A percentile compares a stretch with the other conserved stretches of the same genome.
Evolutionary conservation across 2,113 vertebrate genomes (phyloP).

Genomic region (Cheirogaleus medius): DNA sequence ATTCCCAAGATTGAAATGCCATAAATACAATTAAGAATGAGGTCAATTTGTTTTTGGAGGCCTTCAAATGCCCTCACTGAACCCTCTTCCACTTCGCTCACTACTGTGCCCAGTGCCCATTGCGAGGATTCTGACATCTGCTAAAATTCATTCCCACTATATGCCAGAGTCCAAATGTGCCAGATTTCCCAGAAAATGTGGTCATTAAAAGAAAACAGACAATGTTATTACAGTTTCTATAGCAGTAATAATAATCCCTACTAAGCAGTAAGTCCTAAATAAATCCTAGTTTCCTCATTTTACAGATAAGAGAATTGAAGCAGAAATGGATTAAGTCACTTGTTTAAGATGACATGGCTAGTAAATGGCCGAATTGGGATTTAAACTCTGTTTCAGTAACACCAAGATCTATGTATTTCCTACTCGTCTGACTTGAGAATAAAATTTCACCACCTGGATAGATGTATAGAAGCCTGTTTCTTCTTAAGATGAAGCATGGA

Average conservation of each 20-base stretch:
- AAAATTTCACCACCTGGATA: not conserved
- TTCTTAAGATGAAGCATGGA: not conserved
- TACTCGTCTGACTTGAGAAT: not conserved
- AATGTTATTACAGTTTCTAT: not conserved
- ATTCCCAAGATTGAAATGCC: not conserved
- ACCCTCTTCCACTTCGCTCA: not conserved
- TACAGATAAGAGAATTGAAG: not conserved
- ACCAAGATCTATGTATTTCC: not conserved
- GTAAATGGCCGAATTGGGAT: not conserved
- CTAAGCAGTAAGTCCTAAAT: not conserved
- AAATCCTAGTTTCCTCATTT: slow-evolving; percentile 10
- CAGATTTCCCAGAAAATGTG: not conserved
- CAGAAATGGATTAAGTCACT: not conserved
- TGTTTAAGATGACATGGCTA: not conserved
- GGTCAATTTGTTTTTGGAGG: not conserved
- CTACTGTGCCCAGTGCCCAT: not conserved
- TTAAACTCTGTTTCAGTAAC: not conserved
- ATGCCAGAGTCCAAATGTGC: not conserved
- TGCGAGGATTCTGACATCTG: not conserved
- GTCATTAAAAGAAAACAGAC: not conserved
- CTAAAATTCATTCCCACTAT: not conserved
- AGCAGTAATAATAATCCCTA: not conserved
- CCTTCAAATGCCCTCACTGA: not conserved
- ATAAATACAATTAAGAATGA: not conserved
- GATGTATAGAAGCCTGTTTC: not conserved